Conservation (phyloP, 2,113 vertebrate genomes). For the Pseudopipra pipra region DNA sequence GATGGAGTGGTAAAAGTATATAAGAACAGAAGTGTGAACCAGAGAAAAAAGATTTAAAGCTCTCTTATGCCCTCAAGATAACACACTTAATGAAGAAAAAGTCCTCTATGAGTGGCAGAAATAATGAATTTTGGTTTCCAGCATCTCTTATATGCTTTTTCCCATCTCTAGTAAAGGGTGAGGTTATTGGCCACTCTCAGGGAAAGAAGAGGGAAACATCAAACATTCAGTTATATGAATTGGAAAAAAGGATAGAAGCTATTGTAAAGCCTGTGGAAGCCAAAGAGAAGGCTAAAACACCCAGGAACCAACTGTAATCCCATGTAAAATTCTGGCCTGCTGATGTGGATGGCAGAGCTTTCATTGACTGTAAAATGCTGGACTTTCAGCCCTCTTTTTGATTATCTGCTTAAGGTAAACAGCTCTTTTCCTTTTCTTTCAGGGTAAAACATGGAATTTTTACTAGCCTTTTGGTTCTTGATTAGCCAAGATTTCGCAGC, state of each 20-base stretch:
- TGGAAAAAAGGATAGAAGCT: background rate
- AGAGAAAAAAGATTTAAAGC: conserved; percentile 26
- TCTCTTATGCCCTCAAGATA: conserved; percentile 13
- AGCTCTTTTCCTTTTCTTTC: background rate
- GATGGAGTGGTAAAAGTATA: background rate
- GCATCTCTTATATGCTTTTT: conserved; percentile 18
- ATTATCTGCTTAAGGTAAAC: background rate
- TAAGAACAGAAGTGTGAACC: background rate
- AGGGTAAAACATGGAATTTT: background rate
- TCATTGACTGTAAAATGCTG: background rate
- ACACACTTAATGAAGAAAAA: conserved; percentile 8
- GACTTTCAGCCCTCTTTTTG: background rate
- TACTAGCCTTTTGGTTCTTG: background rate
- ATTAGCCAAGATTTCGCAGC: background rate
- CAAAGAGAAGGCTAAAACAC: background rate
- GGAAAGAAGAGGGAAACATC: background rate
- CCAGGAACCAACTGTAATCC: background rate
- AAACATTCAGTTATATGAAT: background rate
- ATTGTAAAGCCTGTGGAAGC: background rate
- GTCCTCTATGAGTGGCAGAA: conserved; percentile 30
- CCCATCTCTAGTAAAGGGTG: conserved; percentile 17
- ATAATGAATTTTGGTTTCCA: conserved; percentile 48
- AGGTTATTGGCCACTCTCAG: conserved; percentile 19
- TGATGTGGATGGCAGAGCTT: background rate
- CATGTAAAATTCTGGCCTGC: background rate